Conservation (phyloP, 2,888 invertebrate species). For the Drosophila quinaria region DNA sequence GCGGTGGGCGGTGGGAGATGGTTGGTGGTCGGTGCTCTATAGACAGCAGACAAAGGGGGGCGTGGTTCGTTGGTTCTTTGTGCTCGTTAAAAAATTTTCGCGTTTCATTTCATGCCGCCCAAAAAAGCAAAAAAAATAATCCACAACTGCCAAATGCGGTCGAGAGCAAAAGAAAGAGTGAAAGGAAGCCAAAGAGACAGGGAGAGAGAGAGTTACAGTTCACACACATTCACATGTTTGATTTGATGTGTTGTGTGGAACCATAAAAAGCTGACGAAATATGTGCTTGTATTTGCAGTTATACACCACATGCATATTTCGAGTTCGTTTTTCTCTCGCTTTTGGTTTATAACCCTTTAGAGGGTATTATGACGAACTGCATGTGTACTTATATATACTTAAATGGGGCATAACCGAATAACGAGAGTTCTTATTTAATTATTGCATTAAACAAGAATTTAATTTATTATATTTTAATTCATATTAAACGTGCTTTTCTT, state of each 20-base stretch:
- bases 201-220: constrained; percentile 21
- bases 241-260: constrained; percentile 50
- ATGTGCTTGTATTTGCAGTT: constrained; percentile 52
- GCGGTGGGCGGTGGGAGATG: constrained; percentile 44
- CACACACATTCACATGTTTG: constrained; percentile 52
- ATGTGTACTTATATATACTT: no score
- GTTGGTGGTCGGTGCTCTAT: neutral
- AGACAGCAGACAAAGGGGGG: constrained; percentile 3
- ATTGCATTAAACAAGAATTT: no score
- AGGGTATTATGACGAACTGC: constrained; percentile 26
- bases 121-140: constrained; percentile 47
- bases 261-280: constrained; percentile 65
- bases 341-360: constrained; percentile 37
- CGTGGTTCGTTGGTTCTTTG: constrained; percentile 62
- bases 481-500: no score
- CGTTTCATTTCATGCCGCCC: constrained; percentile 73
- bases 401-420: constrained; percentile 20
- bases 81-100: constrained; percentile 79
- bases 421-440: neutral
- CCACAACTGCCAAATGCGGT: constrained; percentile 72
- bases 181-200: neutral
- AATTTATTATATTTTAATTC: no score
- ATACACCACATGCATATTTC: constrained; percentile 47
- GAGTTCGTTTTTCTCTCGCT: constrained; percentile 29
- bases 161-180: constrained; percentile 29